phyloP scores from a whole-genome alignment of 2,797 vertebrate species.

The Catostomus latipinnis region DNA sequence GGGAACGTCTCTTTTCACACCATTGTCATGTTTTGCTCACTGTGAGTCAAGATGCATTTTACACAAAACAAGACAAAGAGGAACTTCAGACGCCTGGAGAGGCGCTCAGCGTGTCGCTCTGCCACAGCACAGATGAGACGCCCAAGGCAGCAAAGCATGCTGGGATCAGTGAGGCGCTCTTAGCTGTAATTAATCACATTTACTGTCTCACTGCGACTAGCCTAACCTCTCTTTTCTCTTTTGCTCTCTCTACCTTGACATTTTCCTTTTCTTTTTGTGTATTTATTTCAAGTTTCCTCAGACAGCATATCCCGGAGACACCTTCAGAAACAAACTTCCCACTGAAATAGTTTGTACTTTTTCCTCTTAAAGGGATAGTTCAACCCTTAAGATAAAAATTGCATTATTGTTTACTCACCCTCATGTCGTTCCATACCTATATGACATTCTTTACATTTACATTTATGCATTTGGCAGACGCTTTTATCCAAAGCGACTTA shows the following conservation, averaged over 20 bases:
- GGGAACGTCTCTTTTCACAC: background rate
- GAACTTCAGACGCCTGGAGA: conserved; percentile 44
- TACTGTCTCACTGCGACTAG: conserved; percentile 44
- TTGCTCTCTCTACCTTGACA: conserved; percentile 12
- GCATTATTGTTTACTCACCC: background rate
- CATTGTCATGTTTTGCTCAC: background rate
- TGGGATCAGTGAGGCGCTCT: conserved; percentile 38
- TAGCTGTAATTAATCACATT: conserved; percentile 60
- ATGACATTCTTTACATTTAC: too few relatives aligned
- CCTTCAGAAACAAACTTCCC: background rate
- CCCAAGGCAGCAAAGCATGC: conserved; percentile 45
- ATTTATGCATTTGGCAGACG: too few relatives aligned
- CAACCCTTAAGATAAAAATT: background rate
- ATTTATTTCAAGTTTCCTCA: conserved; percentile 9
- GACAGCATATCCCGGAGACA: background rate
- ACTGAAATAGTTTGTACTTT: background rate
- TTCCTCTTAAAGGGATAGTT: conserved; percentile 17
- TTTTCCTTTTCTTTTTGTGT: background rate
- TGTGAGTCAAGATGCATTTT: conserved; percentile 14
- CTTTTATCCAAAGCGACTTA: too few relatives aligned
- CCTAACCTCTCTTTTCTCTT: conserved; percentile 10
- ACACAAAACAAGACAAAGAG: conserved; percentile 19
- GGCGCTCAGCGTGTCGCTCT: conserved; percentile 49
- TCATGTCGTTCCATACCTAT: background rate
- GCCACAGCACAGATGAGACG: conserved; percentile 21